phyloP scores from a whole-genome alignment of 1,140 invertebrate genomes.

The Papilio machaon region DNA sequence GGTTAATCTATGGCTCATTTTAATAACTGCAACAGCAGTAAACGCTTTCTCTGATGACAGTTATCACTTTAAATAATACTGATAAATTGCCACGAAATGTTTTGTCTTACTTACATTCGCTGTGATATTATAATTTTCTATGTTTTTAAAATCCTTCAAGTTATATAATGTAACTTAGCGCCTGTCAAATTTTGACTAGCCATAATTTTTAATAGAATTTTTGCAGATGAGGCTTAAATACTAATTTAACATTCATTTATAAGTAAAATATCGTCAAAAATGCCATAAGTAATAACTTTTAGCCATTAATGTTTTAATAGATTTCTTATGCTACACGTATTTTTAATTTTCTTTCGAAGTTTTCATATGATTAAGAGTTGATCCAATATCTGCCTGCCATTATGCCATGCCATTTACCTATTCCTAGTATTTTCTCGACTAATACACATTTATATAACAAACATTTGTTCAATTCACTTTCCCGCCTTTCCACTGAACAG shows the following conservation, averaged over 20 bases:
- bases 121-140: background rate
- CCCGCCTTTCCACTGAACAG: slow-evolving; percentile 5
- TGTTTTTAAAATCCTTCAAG: background rate
- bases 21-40: background rate
- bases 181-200: slow-evolving; percentile 5
- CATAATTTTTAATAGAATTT: background rate
- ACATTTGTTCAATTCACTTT: background rate
- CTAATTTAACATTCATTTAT: background rate
- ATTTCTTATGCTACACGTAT: no score
- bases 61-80: background rate
- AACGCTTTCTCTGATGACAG: background rate
- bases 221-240: background rate
- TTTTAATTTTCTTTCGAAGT: no score
- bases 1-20: background rate
- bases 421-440: background rate
- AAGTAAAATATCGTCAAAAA: no score
- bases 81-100: background rate
- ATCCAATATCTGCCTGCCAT: background rate
- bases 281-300: no score
- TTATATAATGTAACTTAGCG: background rate
- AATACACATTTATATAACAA: background rate
- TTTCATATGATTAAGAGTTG: background rate
- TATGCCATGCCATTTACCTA: background rate
- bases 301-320: no score
- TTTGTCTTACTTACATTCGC: background rate